Conservation (phyloP, 2,888 invertebrate genomes). For the Dicycla oo region DNA sequence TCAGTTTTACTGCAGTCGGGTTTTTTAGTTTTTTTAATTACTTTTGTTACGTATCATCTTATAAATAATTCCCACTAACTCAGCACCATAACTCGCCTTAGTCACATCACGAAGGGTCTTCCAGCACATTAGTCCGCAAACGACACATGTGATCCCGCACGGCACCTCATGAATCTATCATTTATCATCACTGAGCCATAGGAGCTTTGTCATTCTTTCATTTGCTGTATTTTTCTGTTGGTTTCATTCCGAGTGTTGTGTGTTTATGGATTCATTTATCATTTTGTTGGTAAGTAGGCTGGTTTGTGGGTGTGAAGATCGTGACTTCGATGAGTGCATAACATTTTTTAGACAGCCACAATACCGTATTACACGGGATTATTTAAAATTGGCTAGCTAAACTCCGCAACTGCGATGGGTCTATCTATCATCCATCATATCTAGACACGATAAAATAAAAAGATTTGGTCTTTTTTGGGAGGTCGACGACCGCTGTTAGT, state of each 20-base stretch:
- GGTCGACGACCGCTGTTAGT: too few species aligned
- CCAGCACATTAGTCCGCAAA: conserved; percentile 83
- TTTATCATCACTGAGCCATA: conserved; percentile 80
- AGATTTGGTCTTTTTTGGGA: too few species aligned
- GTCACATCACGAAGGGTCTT: conserved; percentile 64
- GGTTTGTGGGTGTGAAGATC: neutral
- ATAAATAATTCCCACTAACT: conserved; percentile 1
- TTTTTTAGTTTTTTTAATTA: too few species aligned
- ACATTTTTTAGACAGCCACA: neutral
- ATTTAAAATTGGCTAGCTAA: too few species aligned
- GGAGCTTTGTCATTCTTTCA: conserved; percentile 67
- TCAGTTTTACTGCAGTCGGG: too few species aligned
- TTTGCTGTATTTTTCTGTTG: conserved; percentile 58
- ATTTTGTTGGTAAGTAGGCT: conserved; percentile 13
- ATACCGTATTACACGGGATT: too few species aligned
- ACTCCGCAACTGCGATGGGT: too few species aligned
- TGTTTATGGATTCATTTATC: conserved; percentile 45
- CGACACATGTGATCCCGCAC: conserved; percentile 85
- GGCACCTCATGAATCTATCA: conserved; percentile 86
- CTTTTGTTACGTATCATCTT: neutral
- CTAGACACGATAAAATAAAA: too few species aligned
- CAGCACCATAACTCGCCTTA: conserved; percentile 41
- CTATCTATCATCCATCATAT: too few species aligned
- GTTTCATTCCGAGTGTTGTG: conserved; percentile 51
- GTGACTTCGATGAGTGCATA: neutral